phyloP scores from a whole-genome alignment of 2,797 vertebrate genomes.

The Leptoclinus maculatus region DNA sequence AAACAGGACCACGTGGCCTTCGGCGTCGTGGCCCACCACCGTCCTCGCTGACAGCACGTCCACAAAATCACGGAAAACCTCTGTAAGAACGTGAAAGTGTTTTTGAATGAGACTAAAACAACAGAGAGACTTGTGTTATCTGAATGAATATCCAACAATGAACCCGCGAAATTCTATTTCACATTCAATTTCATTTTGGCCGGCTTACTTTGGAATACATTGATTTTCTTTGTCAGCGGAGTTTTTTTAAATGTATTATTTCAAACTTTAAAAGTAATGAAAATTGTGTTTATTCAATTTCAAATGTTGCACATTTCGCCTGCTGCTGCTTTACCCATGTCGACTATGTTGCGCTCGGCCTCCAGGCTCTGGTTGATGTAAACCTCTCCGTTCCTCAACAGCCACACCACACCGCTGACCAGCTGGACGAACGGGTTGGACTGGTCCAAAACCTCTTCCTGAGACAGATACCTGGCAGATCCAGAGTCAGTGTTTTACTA shows the following conservation, averaged over 20 bases:
- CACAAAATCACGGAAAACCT: conserved; percentile 84
- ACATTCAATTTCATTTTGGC: not conserved
- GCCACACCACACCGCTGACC: conserved; percentile 94
- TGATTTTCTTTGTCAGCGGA: no score
- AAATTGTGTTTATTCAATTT: no score
- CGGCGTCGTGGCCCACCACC: conserved; percentile 85
- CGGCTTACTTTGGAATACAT: not conserved
- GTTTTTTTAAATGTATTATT: no score
- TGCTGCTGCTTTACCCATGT: not conserved
- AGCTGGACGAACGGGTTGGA: conserved; percentile 94
- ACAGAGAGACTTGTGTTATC: not conserved
- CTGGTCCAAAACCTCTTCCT: conserved; percentile 88
- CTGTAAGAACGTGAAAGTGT: conserved; percentile 58
- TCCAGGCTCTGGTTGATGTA: conserved; percentile 89
- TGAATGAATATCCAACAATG: not conserved
- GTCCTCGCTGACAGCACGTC: conserved; percentile 88
- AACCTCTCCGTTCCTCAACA: conserved; percentile 88
- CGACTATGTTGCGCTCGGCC: conserved; percentile 69
- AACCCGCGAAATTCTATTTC: not conserved
- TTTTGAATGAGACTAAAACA: not conserved
- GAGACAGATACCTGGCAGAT: conserved; percentile 89
- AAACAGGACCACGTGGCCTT: conserved; percentile 86
- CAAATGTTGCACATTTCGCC: not conserved
- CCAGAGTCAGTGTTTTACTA: no score
- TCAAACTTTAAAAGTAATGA: no score